phyloP scores from a whole-genome alignment of 2,113 vertebrate species.

The Baryphthengus martii region DNA sequence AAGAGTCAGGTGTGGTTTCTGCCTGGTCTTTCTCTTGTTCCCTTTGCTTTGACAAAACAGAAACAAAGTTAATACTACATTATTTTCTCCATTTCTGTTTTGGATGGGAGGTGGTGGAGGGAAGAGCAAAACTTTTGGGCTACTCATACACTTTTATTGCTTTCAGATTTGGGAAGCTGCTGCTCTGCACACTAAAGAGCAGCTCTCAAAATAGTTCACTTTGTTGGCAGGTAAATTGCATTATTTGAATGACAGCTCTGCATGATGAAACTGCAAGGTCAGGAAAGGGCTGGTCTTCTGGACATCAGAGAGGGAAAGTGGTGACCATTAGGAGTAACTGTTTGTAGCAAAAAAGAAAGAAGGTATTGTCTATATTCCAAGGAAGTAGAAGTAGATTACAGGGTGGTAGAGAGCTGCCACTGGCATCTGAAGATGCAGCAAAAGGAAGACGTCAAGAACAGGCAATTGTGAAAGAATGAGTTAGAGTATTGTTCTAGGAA shows the following conservation, averaged over 20 bases:
- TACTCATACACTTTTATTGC: neutral
- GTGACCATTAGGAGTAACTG: neutral
- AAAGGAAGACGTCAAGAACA: neutral
- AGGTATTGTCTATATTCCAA: neutral
- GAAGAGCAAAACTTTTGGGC: neutral
- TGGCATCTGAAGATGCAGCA: neutral
- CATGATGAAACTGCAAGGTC: neutral
- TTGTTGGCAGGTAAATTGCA: neutral
- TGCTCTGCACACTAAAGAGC: neutral
- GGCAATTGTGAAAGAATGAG: neutral
- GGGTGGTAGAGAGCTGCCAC: neutral
- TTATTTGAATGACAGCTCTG: neutral
- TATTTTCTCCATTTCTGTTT: neutral
- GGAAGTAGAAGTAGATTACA: neutral
- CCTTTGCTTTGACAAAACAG: neutral
- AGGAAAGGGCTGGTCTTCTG: neutral
- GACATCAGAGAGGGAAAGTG: neutral
- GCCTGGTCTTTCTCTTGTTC: neutral
- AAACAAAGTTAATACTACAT: neutral
- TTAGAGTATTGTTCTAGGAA: neutral
- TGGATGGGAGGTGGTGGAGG: neutral
- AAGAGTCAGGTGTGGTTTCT: neutral
- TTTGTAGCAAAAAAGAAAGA: neutral
- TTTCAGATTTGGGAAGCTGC: neutral
- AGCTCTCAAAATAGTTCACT: neutral